Evolutionary conservation across 2,888 invertebrate genomes (phyloP), one percentile per base, ranked within the genome.

Genomic region (Philonicus albiceps): DNA sequence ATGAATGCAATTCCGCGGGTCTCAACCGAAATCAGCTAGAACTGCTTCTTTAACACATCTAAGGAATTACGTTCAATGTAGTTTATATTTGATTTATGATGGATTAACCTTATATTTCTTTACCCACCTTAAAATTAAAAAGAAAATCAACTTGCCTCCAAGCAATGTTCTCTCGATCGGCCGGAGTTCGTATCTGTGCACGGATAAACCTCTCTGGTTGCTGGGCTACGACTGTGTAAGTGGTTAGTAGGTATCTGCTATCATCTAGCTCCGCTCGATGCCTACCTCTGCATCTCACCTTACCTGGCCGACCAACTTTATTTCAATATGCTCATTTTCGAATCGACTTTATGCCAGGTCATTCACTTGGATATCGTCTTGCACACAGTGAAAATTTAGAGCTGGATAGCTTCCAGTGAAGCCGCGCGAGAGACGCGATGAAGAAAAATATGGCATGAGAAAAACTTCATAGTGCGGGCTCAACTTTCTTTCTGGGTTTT

Each of bases 91-190:
- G 80, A 80, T 80, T 80, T 80, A 80, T 80, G 80, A 80, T 53
- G 80, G 80, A 80, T 80, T 80, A 80, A 80, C 55, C 80, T 80
- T 80, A 80, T 80, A 80, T 80, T 80, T 80, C 80, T 80, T 80
- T 49, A 80, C 80, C 76, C 80, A 53, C 80, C 53, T 80, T 30
- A 80, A 53, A 80, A 13, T 31, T 22, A 80, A 78, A 80, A 80
- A 31, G 53, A 80, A 80, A 53, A 80, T 80, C 53, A 31, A 53
- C 53, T 80, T 31, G 31, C 80, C 80, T 53, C 16, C 53, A 0
- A 53, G 80, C 80, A 30, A 6, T 80, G 78, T 78, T 78, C 40
- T 73, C 34, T 34, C 13, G 72, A 72, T 72, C 31, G 73, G 27
- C 31, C n/a, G 53, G 4, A 22, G 53, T 80, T 49, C 80, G n/a